A percentile compares a stretch with the other conserved stretches of the same genome.
Conservation (phyloP, 1,140 invertebrate genomes). For the Zaprionus ornatus region DNA sequence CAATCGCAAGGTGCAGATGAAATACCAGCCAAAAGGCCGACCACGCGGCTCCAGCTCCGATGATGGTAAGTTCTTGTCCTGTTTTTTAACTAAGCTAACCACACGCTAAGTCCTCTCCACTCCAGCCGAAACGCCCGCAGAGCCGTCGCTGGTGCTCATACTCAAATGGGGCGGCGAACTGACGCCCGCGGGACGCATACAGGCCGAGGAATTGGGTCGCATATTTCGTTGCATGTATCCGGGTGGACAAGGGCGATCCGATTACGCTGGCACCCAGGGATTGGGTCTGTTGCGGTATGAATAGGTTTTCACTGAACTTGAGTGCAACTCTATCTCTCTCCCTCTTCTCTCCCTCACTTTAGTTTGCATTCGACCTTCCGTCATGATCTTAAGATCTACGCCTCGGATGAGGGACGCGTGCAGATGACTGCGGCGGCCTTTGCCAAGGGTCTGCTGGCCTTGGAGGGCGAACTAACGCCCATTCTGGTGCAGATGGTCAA, state of each 20-base stretch:
- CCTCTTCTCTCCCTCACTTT: not conserved
- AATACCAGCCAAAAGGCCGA: conserved; percentile 98
- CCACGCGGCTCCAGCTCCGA: conserved; percentile 97
- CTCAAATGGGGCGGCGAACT: conserved; percentile 99
- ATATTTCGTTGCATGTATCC: conserved; percentile 99
- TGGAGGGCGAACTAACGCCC: conserved; percentile 99
- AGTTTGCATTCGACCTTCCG: conserved; percentile 98
- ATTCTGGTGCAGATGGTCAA: conserved; percentile 99
- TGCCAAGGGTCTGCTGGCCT: conserved; percentile 97
- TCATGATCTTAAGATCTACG: conserved; percentile 99
- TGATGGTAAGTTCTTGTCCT: conserved; percentile 89
- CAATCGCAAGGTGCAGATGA: conserved; percentile 99
- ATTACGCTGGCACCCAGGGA: conserved; percentile 91
- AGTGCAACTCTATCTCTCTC: not conserved
- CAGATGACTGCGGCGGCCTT: conserved; percentile 99
- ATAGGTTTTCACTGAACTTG: not conserved
- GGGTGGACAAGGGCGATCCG: conserved; percentile 92
- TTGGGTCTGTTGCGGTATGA: conserved; percentile 90
- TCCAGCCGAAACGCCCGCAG: conserved; percentile 89
- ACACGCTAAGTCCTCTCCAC: conserved; percentile 45
- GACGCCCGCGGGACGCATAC: conserved; percentile 98
- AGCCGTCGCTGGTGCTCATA: conserved; percentile 96
- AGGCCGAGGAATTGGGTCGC: conserved; percentile 98
- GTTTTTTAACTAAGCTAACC: conserved; percentile 25
- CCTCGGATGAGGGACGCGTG: conserved; percentile 98